phyloP scores from a whole-genome alignment of 2,888 invertebrate genomes.

The Dolichopus griseipennis region DNA sequence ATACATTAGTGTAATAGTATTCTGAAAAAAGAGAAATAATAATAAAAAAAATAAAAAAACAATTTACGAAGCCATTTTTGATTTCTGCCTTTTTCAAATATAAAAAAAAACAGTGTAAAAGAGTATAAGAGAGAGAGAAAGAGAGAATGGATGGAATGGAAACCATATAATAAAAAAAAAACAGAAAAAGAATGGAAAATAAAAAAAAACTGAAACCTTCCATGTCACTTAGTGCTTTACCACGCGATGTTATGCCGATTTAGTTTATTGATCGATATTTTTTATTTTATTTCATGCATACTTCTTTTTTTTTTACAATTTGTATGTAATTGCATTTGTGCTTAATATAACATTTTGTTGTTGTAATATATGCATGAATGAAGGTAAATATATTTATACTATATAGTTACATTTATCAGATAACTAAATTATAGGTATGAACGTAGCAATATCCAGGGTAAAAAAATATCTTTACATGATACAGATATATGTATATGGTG shows the following conservation, averaged over 20 bases:
- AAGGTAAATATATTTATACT: no score
- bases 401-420: no score
- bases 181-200: background rate
- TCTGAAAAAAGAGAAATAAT: background rate
- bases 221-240: background rate
- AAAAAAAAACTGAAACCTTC: background rate
- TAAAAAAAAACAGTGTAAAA: background rate
- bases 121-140: no score
- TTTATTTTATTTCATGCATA: background rate
- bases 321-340: background rate
- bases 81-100: background rate
- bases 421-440: no score
- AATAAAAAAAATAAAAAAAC: background rate
- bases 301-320: background rate
- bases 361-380: no score
- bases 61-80: constrained; percentile 4
- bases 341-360: no score
- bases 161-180: background rate
- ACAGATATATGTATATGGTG: no score
- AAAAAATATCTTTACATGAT: no score
- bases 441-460: no score
- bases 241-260: background rate
- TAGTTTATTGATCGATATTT: background rate
- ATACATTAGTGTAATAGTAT: background rate
- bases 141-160: background rate